Conservation (phyloP, 2,888 invertebrate species). For the Ischnura elegans region DNA sequence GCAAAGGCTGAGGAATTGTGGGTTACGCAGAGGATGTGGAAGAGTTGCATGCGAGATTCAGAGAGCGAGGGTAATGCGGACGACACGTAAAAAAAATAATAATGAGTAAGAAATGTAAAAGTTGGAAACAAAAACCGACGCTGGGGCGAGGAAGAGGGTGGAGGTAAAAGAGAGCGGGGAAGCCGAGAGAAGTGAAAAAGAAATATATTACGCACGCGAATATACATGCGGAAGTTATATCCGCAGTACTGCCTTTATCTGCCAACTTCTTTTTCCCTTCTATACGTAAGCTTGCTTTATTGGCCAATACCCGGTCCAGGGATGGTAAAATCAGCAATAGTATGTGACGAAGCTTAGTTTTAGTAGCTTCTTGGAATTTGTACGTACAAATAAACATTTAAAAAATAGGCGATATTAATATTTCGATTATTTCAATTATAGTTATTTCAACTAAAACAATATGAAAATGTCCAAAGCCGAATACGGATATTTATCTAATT, state of each 20-base stretch:
- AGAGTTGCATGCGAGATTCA: background rate
- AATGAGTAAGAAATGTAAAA: background rate
- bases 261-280: background rate
- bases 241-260: slow-evolving; percentile 20
- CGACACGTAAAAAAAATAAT: background rate
- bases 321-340: too few species aligned
- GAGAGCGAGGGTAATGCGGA: background rate
- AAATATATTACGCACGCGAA: slow-evolving; percentile 1
- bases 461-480: too few species aligned
- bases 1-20: background rate
- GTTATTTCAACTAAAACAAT: too few species aligned
- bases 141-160: background rate
- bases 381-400: too few species aligned
- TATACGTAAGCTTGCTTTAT: background rate
- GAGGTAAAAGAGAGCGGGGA: background rate
- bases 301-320: background rate
- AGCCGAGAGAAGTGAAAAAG: background rate
- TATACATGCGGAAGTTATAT: slow-evolving; percentile 22
- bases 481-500: too few species aligned
- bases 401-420: too few species aligned
- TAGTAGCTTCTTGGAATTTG: too few species aligned
- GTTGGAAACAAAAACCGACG: background rate
- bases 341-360: too few species aligned
- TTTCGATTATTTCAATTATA: too few species aligned
- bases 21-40: background rate